phyloP scores from a whole-genome alignment of 2,797 vertebrate genomes.

The Sebastes elongatus region DNA sequence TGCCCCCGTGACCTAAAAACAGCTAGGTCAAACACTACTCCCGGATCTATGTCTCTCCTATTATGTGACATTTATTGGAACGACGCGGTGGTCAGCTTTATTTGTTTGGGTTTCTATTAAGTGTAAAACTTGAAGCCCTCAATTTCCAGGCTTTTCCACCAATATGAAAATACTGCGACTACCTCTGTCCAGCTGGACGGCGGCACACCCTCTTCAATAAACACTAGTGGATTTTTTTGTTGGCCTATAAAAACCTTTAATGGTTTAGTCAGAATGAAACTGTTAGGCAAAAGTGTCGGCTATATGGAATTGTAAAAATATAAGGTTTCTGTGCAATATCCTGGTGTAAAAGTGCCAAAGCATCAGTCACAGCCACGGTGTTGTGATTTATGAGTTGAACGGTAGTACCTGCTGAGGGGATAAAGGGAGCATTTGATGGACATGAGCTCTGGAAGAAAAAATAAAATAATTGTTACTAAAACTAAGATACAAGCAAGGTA shows the following conservation, averaged over 20 bases:
- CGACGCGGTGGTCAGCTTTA: conserved; percentile 48
- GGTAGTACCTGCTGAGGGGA: conserved; percentile 27
- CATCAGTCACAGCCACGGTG: conserved; percentile 67
- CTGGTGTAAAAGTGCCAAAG: conserved; percentile 76
- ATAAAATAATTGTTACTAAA: background rate
- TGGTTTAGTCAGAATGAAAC: conserved; percentile 62
- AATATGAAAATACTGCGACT: conserved; percentile 59
- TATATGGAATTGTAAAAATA: conserved; percentile 76
- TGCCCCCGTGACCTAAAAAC: conserved; percentile 42
- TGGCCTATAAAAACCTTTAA: conserved; percentile 72
- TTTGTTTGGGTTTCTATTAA: conserved; percentile 58
- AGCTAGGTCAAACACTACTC: conserved; percentile 51
- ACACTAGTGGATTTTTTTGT: conserved; percentile 65
- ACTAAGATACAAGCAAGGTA: background rate
- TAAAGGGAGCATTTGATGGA: background rate
- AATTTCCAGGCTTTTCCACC: conserved; percentile 52
- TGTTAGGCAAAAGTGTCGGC: conserved; percentile 39
- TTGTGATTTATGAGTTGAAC: conserved; percentile 67
- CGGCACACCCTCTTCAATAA: conserved; percentile 64
- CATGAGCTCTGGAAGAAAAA: background rate
- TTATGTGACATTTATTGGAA: conserved; percentile 58
- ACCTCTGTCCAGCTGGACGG: conserved; percentile 31
- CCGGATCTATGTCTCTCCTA: conserved; percentile 34
- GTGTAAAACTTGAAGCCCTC: conserved; percentile 56
- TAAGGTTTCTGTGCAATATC: conserved; percentile 72